These are phyloP conservation scores for Ferdinandea cuprea DNA, from an alignment of 2,888 invertebrate species.

Conservation along the genomic window DNA sequence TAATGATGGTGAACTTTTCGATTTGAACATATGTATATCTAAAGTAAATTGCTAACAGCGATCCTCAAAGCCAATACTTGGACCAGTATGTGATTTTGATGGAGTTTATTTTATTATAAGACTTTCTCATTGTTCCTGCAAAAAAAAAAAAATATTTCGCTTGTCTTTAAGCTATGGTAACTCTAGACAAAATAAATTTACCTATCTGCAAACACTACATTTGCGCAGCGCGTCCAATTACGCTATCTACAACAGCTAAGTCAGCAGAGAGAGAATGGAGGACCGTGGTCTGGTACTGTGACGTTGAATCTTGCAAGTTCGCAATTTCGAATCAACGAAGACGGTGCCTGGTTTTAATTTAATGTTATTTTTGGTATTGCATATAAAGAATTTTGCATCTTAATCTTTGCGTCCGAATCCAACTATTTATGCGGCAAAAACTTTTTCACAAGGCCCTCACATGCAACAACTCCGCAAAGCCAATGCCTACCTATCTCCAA, in stretches of 20 bases:
- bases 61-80: no score
- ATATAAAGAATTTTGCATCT: slow-evolving; percentile 83
- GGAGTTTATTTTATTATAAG: no score
- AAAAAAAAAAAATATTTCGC: no score
- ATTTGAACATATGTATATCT: no score
- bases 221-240: slow-evolving; percentile 63
- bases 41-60: no score
- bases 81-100: no score
- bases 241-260: slow-evolving; percentile 70
- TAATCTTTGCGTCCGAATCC: slow-evolving; percentile 79
- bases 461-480: slow-evolving; percentile 40
- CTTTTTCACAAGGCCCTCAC: slow-evolving; percentile 56
- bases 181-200: slow-evolving; percentile 53
- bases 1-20: no score
- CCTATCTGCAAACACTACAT: slow-evolving; percentile 64
- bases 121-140: no score
- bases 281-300: slow-evolving; percentile 26
- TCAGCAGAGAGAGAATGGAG: slow-evolving; percentile 26
- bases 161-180: slow-evolving; percentile 23
- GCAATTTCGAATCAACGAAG: slow-evolving; percentile 29
- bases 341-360: slow-evolving; percentile 82
- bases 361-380: slow-evolving; percentile 83
- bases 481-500: slow-evolving; percentile 30
- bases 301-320: slow-evolving; percentile 1
- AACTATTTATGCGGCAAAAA: slow-evolving; percentile 67